These are phyloP conservation scores for Parazoanthus darwini DNA, from an alignment of 92 coral and sea anemone genomes.

Conservation along the genomic window DNA sequence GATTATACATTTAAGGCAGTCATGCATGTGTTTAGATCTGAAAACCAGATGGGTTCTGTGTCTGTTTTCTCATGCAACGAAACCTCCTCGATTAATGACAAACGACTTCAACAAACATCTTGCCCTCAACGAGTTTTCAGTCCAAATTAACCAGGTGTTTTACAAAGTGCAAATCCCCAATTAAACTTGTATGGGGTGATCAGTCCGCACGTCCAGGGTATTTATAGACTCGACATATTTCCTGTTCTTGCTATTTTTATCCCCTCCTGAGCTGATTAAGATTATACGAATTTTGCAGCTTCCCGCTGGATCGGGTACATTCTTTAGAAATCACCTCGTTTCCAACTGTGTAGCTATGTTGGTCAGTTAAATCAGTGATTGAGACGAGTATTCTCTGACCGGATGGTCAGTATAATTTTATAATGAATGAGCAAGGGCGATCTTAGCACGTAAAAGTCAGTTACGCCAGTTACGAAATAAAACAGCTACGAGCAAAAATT, in stretches of 20 bases:
- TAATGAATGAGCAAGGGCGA: neutral
- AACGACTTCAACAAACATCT: neutral
- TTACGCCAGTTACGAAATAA: too few relatives aligned
- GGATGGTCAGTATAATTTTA: neutral
- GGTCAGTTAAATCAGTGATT: neutral
- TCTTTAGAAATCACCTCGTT: neutral
- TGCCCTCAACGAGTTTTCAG: neutral
- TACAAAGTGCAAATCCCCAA: conserved; percentile 35
- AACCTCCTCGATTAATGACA: neutral
- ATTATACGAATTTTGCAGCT: neutral
- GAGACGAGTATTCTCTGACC: neutral
- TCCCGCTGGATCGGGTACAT: too few relatives aligned
- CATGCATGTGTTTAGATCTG: conserved; percentile 1
- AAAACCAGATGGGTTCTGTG: conserved; percentile 3
- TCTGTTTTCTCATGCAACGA: neutral
- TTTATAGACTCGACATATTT: conserved; percentile 1
- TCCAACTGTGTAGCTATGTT: neutral
- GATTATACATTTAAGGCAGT: neutral
- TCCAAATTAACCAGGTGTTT: conserved; percentile 19
- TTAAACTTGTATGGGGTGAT: neutral
- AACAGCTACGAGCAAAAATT: neutral
- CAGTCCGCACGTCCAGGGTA: conserved; percentile 8
- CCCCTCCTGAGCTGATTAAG: neutral
- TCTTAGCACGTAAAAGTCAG: neutral
- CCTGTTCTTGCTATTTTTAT: conserved; percentile 15